Percentiles rank a stretch among this genome's conserved stretches.
Conservation (phyloP, 2,797 vertebrate genomes). For the Vespertilio murinus region DNA sequence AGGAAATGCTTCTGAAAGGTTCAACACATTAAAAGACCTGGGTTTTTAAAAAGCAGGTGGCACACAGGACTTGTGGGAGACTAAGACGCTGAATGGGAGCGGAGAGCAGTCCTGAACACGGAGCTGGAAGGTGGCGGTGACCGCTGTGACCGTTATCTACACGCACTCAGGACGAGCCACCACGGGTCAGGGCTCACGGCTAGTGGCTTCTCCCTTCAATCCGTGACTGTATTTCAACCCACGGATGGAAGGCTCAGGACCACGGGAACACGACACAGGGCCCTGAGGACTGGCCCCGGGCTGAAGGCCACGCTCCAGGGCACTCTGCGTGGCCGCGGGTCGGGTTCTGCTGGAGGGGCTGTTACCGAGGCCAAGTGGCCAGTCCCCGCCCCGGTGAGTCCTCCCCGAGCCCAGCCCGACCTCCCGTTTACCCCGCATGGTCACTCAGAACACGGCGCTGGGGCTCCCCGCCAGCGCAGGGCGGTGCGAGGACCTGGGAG, state of each 20-base stretch:
- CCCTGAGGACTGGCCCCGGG: neutral
- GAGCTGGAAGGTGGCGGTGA: neutral
- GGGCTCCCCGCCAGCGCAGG: neutral
- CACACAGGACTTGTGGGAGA: neutral
- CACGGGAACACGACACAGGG: neutral
- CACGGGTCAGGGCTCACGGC: neutral
- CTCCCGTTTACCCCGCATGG: neutral
- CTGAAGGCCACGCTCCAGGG: neutral
- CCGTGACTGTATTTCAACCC: neutral
- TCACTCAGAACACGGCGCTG: neutral
- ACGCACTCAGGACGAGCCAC: neutral
- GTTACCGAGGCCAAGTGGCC: neutral
- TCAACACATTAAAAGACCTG: neutral
- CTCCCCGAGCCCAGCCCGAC: neutral
- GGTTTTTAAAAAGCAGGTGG: neutral
- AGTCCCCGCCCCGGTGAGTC: neutral
- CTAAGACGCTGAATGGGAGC: neutral
- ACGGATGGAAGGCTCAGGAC: neutral
- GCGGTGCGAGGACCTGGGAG: no score
- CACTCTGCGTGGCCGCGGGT: neutral
- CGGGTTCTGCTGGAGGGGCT: no score
- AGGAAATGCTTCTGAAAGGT: conserved; percentile 34
- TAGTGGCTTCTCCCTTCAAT: neutral
- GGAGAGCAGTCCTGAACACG: neutral
- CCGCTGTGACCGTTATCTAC: neutral